Evolutionary conservation across 2,797 vertebrate genomes (phyloP).

Genomic region (Bradypus variegatus): DNA sequence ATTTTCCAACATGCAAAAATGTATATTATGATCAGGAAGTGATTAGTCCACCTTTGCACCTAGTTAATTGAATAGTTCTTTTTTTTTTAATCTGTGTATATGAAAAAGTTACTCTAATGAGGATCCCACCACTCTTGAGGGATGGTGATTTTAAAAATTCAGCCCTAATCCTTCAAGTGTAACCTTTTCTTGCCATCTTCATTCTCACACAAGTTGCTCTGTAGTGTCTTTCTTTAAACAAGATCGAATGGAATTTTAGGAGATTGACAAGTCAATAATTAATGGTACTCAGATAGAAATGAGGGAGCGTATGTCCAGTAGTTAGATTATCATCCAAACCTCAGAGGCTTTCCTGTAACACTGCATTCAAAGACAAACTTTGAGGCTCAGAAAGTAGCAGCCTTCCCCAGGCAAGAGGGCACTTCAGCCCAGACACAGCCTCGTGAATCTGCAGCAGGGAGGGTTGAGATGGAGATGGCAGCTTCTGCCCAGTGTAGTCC

Average conservation of each 20-base stretch:
- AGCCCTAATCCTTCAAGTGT: neutral
- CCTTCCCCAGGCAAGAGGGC: neutral
- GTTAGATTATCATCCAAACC: neutral
- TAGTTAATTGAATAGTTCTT: neutral
- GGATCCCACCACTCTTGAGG: neutral
- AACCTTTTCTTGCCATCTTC: slow-evolving; percentile 3
- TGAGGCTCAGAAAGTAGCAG: neutral
- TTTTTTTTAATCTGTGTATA: neutral
- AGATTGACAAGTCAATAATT: neutral
- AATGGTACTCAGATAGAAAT: neutral
- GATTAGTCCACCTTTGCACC: neutral
- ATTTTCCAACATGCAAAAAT: neutral
- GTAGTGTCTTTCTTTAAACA: neutral
- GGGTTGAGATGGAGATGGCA: neutral
- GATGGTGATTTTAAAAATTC: neutral
- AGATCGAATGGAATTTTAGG: neutral
- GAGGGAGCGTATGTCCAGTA: neutral
- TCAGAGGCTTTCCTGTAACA: neutral
- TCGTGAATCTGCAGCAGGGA: neutral
- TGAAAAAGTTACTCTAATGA: neutral
- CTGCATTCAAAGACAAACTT: neutral
- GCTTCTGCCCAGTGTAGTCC: slow-evolving; percentile 54
- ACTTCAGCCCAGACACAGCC: neutral
- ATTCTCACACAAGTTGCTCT: neutral
- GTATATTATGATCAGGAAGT: neutral